Conservation (phyloP, 2,888 invertebrate species). For the Cataglyphis livida region DNA sequence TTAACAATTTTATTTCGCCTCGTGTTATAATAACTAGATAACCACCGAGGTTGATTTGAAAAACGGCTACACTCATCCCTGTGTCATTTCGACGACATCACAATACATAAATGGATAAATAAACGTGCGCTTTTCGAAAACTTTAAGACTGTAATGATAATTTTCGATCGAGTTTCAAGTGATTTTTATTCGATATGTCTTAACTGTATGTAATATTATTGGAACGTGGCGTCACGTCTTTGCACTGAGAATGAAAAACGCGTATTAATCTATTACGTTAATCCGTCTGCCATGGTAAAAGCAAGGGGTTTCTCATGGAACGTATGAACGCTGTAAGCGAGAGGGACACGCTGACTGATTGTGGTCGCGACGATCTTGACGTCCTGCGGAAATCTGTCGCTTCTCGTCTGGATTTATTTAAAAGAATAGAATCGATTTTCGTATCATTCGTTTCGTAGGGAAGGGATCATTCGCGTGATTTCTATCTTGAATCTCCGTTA, state of each 20-base stretch:
- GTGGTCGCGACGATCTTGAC: conserved; percentile 84
- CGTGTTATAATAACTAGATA: conserved; percentile 10
- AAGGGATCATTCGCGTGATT: not conserved
- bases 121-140: not conserved
- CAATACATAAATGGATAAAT: not conserved
- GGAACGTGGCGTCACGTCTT: not conserved
- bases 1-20: conserved; percentile 24
- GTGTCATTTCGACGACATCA: not conserved
- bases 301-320: conserved; percentile 82
- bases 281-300: conserved; percentile 74
- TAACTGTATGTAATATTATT: not conserved
- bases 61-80: not conserved
- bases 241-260: conserved; percentile 6
- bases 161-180: not conserved
- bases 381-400: conserved; percentile 77
- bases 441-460: conserved; percentile 1
- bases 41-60: not conserved
- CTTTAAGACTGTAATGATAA: not conserved
- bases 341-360: conserved; percentile 85
- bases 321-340: conserved; percentile 84
- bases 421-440: conserved; percentile 70
- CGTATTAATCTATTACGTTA: conserved; percentile 72
- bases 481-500: not conserved
- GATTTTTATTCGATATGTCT: not conserved
- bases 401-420: conserved; percentile 76